These are phyloP conservation scores for Mycteria americana DNA, from an alignment of 2,797 vertebrate genomes.

Conservation along the genomic window DNA sequence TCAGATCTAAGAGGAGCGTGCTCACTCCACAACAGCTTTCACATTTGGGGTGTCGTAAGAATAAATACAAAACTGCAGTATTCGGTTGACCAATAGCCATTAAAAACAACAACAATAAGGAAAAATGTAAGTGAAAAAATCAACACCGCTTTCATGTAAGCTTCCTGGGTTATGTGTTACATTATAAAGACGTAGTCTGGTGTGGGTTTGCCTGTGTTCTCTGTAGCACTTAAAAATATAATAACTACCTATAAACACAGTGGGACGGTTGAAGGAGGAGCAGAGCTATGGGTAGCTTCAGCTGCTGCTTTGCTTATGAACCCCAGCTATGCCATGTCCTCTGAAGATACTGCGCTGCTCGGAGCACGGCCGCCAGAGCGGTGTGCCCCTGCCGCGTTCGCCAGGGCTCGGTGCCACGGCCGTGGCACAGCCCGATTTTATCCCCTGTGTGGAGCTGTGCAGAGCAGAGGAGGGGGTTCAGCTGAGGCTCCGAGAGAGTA, in stretches of 20 bases:
- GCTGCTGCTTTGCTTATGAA: not conserved
- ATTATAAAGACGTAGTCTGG: not conserved
- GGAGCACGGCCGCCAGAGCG: not conserved
- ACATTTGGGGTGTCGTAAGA: not conserved
- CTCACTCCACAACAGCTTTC: not conserved
- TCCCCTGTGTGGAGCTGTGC: not conserved
- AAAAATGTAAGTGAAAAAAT: not conserved
- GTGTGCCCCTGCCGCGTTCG: accelerated
- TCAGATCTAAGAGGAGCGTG: not conserved
- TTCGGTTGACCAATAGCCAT: not conserved
- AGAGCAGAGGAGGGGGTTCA: not conserved
- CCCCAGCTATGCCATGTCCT: not conserved
- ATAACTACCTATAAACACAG: not conserved
- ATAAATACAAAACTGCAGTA: not conserved
- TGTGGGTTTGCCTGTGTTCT: not conserved
- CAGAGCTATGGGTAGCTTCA: not conserved
- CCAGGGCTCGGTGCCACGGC: not conserved
- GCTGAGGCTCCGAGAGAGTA: not conserved
- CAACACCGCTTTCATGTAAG: accelerated
- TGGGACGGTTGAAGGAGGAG: not conserved
- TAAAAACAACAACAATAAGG: not conserved
- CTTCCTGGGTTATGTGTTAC: not conserved
- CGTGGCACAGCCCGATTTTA: accelerated
- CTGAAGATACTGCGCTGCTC: accelerated
- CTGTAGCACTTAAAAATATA: not conserved